These are phyloP conservation scores for Mizuhopecten yessoensis DNA, from an alignment of 1,140 invertebrate genomes.

Conservation along the genomic window DNA sequence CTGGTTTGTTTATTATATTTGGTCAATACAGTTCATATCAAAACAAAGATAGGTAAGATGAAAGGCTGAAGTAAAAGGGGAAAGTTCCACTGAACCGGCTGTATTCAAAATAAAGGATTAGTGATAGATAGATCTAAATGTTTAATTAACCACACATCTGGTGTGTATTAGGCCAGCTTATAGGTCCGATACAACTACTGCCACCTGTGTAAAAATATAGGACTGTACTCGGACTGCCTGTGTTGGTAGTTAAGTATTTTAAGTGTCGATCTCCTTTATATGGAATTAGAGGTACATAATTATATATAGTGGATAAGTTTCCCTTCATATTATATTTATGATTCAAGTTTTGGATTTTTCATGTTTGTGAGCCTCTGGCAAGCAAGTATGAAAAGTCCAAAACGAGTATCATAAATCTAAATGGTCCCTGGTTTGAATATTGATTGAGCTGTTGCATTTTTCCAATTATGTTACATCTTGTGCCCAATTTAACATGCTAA, in stretches of 20 bases:
- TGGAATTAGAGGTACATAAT: too few relatives aligned
- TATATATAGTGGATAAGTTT: too few relatives aligned
- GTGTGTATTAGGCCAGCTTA: neutral
- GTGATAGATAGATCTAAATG: neutral
- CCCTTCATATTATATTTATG: too few relatives aligned
- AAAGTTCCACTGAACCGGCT: neutral
- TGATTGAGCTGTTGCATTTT: too few relatives aligned
- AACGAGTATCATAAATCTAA: too few relatives aligned
- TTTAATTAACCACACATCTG: neutral
- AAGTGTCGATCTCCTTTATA: too few relatives aligned
- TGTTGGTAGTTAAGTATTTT: neutral
- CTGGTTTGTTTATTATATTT: neutral
- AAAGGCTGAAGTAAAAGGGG: neutral
- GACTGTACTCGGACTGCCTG: neutral
- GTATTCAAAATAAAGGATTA: neutral
- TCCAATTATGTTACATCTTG: too few relatives aligned
- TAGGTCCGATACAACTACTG: neutral
- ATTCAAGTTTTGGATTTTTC: too few relatives aligned
- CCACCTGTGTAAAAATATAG: neutral
- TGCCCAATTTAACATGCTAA: too few relatives aligned
- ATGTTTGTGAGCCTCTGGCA: too few relatives aligned
- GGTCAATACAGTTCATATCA: neutral
- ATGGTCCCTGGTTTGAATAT: too few relatives aligned
- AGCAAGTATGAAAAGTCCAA: too few relatives aligned
- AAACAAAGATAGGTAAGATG: neutral